phyloP scores from a whole-genome alignment of 2,113 vertebrate genomes.

The Lamprotornis superbus region DNA sequence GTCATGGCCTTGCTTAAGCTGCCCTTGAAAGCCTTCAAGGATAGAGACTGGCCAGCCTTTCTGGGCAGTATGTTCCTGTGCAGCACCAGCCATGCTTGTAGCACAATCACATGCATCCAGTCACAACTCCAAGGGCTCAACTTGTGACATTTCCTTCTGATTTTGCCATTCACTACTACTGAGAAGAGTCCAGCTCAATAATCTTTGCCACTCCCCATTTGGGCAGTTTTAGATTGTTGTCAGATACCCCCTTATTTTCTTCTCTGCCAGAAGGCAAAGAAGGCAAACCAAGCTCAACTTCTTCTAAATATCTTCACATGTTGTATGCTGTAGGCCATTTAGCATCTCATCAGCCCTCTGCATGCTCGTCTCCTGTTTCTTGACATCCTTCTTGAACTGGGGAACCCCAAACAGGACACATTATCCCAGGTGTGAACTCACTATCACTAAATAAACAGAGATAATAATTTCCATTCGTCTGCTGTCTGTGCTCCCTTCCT shows the following conservation, averaged over 20 bases:
- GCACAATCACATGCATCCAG: not conserved
- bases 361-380: not conserved
- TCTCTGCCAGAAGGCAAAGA: not conserved
- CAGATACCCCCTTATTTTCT: not conserved
- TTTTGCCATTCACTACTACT: not conserved
- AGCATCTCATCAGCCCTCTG: not conserved
- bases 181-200: not conserved
- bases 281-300: not conserved
- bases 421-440: not conserved
- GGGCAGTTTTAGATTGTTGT: not conserved
- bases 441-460: not conserved
- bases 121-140: not conserved
- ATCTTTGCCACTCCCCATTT: not conserved
- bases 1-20: not conserved
- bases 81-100: not conserved
- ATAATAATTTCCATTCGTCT: not conserved
- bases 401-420: not conserved
- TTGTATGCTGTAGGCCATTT: not conserved
- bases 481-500: not conserved
- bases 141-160: not conserved
- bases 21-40: not conserved
- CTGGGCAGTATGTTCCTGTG: not conserved
- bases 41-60: not conserved
- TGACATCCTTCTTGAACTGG: not conserved
- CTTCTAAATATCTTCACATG: not conserved